Evolutionary conservation across 1,140 invertebrate genomes (phyloP).

Genomic region (Cyclargus thomasi): DNA sequence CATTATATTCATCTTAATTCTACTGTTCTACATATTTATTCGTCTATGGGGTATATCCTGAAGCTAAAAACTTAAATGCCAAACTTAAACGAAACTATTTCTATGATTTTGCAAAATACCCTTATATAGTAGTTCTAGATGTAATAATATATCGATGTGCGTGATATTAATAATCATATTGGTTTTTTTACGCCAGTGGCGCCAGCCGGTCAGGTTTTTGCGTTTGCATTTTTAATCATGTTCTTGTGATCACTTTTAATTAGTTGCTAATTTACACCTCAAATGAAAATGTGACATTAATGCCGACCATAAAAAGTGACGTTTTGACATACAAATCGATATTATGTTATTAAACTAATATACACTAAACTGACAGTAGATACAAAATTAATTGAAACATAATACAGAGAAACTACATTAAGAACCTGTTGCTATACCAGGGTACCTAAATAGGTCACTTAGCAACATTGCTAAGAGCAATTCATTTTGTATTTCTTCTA

Average conservation of each 20-base stretch:
- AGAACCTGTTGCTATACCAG: no score
- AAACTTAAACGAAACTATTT: no score
- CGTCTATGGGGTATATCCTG: no score
- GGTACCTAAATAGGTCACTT: no score
- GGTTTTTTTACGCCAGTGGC: slow-evolving; percentile 38
- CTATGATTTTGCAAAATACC: no score
- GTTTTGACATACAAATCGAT: background rate
- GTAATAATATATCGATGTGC: slow-evolving; percentile 4
- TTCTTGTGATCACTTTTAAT: slow-evolving; percentile 14
- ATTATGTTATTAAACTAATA: background rate
- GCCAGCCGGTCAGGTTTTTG: slow-evolving; percentile 27
- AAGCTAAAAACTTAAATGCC: no score
- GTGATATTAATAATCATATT: slow-evolving; percentile 43
- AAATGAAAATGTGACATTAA: background rate
- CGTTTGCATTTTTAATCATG: slow-evolving; percentile 26
- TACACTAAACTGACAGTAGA: background rate
- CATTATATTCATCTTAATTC: no score
- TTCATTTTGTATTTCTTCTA: no score
- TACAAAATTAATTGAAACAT: background rate
- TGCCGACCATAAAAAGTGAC: background rate
- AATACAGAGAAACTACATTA: no score
- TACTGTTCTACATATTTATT: no score
- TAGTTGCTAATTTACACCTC: slow-evolving; percentile 5
- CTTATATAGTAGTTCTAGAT: background rate
- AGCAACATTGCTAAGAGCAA: no score